Evolutionary conservation across 1,140 invertebrate genomes (phyloP), one percentile per base, ranked within the genome.

Genomic region (Zaprionus camerounensis): DNA sequence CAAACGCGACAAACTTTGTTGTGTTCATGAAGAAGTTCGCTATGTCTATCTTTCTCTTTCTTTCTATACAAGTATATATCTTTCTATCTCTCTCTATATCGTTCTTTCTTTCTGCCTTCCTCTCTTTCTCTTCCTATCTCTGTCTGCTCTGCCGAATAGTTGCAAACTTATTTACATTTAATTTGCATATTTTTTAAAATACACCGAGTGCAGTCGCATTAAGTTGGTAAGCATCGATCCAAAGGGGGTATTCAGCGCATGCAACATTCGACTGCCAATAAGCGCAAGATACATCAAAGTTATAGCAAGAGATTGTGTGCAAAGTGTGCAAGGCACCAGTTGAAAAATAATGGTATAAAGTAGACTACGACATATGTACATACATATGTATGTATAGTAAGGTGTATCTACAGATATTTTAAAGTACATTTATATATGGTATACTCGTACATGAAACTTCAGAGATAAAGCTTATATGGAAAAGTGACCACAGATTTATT

Each of bases 161-260:
- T 91, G 75, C 68, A 81, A 76, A 53, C 76, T 83, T 84, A 91
- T 91, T 91, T 91, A 91, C 88, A 91, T 91, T 91, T 84, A 82
- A 91, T 91, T 91, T 91, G 88, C 88, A 91, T 91, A 84, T 87
- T 91, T 81, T 67, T 76, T 59, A 26, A 68, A 59, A 70, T 70
- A 38, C 56, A 76, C 61, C 41, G 31, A 69, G 12, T 26, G 36
- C 34, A 22, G 41, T 9, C 11, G 56, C 13, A 26, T 49, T 5
- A n/a, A n/a, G n/a, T 58, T 44, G 36, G 13, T 38, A 5, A 38
- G 38, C 5, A n/a, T 41, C 38, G 15, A n/a, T n/a, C 5, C 38
- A 15, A 41, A 15, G 15, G 38, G 15, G 38, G 15, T 41, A 41
- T n/a, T 6, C 38, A n/a, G n/a, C 28, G 69, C 26, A 24, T 26